phyloP scores from a whole-genome alignment of 2,888 invertebrate species.

The Neuroscelio doddi region DNA sequence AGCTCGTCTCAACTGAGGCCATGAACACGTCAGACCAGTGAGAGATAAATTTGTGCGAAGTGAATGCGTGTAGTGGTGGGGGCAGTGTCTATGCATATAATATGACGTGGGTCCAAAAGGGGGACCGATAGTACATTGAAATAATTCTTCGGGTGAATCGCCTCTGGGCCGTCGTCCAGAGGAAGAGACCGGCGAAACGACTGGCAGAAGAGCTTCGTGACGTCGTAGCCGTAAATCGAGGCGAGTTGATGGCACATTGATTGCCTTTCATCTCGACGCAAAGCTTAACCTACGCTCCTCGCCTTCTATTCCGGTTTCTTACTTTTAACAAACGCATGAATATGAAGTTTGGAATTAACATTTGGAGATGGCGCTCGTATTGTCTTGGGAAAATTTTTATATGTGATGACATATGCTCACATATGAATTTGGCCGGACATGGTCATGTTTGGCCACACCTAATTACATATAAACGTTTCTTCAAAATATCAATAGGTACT shows the following conservation, averaged over 20 bases:
- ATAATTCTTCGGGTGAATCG: constrained; percentile 64
- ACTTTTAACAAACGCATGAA: constrained; percentile 18
- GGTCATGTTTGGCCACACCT: no score
- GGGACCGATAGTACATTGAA: constrained; percentile 65
- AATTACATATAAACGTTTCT: no score
- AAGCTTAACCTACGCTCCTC: constrained; percentile 42
- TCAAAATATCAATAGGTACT: no score
- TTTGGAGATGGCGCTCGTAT: not conserved
- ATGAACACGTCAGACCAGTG: constrained; percentile 47
- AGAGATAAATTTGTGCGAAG: constrained; percentile 46
- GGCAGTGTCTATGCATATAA: constrained; percentile 49
- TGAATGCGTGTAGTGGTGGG: constrained; percentile 35
- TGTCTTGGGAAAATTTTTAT: no score
- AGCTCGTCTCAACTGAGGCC: constrained; percentile 41
- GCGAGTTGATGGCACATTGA: constrained; percentile 70
- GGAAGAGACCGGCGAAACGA: constrained; percentile 46
- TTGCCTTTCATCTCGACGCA: constrained; percentile 67
- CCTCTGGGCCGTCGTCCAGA: constrained; percentile 52
- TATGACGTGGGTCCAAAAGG: constrained; percentile 49
- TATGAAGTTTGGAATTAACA: not conserved
- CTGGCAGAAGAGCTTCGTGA: constrained; percentile 55
- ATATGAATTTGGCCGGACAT: no score
- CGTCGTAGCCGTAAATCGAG: constrained; percentile 69
- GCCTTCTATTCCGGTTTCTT: constrained; percentile 35
- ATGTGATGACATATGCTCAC: no score